Base-by-base conservation (phyloP, 2,113 vertebrate species). In the Varanus salvator region DNA sequence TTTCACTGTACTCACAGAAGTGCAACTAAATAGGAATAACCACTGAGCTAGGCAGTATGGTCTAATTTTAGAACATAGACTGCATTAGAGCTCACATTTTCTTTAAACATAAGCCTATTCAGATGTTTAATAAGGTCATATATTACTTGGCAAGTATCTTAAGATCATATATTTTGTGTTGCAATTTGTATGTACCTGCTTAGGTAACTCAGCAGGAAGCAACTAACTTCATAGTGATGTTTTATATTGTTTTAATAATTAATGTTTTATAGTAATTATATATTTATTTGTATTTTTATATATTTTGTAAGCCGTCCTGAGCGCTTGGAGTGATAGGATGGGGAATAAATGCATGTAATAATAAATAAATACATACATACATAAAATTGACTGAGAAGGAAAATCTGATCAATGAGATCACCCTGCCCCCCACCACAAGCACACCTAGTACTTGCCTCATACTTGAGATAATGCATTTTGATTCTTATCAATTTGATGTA, bases 401-500 rank as follows among this genome's bases (percentile, higher is more conserved):
- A 88, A 77, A 34, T 69, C 60, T 64, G 3, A 88, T 83, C 85
- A 12, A 2, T 71, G 19, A 6, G 0, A 93, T 6, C 38, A 1
- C 38, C 38, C 38, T 44, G 38, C 38, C 38, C 38, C 38, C 38
- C 38, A 44, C 38, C 38, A 44, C 38, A 44, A 44, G 38, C 38
- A 44, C 38, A 44, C 87, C 64, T 76, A 60, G 15, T 68, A 88
- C 1, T 69, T 6, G 27, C 2, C 71, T 14, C 23, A 4, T 38
- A 75, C 80, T 78, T 91, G 44, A 86, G 44, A 71, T 74, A 86
- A 90, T 77, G 91, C 34, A 89, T 90, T 86, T 3, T 90, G 34
- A 87, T 92, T 91, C 23, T 69, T 71, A 5, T 8, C 15, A 76
- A 69, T 6, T 77, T 68, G 12, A 4, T 87, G 3, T 81, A 77